phyloP scores from a whole-genome alignment of 92 coral and sea anemone species.

The Actinernus sp. region DNA sequence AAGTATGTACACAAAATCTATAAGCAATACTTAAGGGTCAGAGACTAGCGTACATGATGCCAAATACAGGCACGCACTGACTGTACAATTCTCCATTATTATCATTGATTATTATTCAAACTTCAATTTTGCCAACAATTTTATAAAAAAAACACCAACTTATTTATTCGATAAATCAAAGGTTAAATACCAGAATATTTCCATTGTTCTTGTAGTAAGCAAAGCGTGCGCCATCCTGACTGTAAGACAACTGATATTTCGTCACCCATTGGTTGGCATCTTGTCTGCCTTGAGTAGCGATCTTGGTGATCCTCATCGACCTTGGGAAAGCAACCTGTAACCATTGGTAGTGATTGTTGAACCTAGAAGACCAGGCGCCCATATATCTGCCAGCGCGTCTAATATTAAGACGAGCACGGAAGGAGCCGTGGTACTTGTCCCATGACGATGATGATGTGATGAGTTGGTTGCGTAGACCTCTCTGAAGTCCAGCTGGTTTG shows the following conservation, averaged over 20 bases:
- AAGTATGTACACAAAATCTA: too few species aligned
- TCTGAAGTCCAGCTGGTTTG: conserved; percentile 76
- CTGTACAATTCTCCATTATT: too few species aligned
- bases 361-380: conserved; percentile 90
- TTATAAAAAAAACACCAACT: not conserved
- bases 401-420: conserved; percentile 69
- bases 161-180: not conserved
- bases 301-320: conserved; percentile 74
- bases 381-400: conserved; percentile 62
- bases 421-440: conserved; percentile 64
- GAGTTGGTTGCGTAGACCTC: conserved; percentile 64
- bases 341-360: conserved; percentile 74
- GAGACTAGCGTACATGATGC: too few species aligned
- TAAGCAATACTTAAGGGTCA: too few species aligned
- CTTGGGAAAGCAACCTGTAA: conserved; percentile 78
- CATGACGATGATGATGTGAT: conserved; percentile 81
- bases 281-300: conserved; percentile 81
- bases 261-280: conserved; percentile 81
- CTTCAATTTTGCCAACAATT: not conserved
- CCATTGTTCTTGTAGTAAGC: conserved; percentile 75
- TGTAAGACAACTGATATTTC: conserved; percentile 55
- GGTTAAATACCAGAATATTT: conserved; percentile 58
- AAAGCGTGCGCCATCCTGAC: conserved; percentile 84
- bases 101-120: too few species aligned
- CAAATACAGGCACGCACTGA: not conserved